phyloP scores from a whole-genome alignment of 2,113 vertebrate genomes.

The Apeltes quadracus region DNA sequence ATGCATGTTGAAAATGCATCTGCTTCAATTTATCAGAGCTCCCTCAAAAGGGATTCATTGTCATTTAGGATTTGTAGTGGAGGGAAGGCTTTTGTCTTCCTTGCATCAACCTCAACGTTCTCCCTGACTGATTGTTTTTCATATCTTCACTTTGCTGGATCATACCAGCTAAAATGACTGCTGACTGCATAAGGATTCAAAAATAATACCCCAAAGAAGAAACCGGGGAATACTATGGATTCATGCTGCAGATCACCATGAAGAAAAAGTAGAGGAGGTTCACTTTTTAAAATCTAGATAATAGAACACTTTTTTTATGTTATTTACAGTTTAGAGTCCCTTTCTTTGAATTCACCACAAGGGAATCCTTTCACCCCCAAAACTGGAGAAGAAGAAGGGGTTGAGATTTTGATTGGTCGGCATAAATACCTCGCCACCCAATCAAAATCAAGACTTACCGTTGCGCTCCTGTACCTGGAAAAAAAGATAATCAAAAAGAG shows the following conservation, averaged over 20 bases:
- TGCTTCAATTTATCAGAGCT: constrained; percentile 77
- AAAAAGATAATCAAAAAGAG: constrained; percentile 64
- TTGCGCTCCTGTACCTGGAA: constrained; percentile 73
- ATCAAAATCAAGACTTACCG: constrained; percentile 84
- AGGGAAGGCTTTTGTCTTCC: constrained; percentile 66
- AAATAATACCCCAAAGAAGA: constrained; percentile 61
- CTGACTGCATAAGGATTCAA: constrained; percentile 60
- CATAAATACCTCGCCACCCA: constrained; percentile 62
- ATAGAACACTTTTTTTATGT: constrained; percentile 22
- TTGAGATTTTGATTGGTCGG: constrained; percentile 74
- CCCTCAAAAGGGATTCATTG: constrained; percentile 68
- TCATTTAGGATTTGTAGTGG: constrained; percentile 69
- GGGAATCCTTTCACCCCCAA: constrained; percentile 32
- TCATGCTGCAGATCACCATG: constrained; percentile 59
- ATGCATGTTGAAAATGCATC: constrained; percentile 76
- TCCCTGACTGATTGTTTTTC: constrained; percentile 61
- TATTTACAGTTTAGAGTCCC: constrained; percentile 39
- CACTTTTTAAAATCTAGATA: constrained; percentile 53
- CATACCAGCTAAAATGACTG: constrained; percentile 58
- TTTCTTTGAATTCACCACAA: constrained; percentile 44
- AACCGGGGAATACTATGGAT: constrained; percentile 58
- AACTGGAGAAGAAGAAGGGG: constrained; percentile 37
- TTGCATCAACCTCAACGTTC: constrained; percentile 59
- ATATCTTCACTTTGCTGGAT: constrained; percentile 64
- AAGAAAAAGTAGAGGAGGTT: constrained; percentile 36